These are phyloP conservation scores for Stylophora pistillata DNA, from an alignment of 64 coral and sea anemone genomes.

Conservation along the genomic window DNA sequence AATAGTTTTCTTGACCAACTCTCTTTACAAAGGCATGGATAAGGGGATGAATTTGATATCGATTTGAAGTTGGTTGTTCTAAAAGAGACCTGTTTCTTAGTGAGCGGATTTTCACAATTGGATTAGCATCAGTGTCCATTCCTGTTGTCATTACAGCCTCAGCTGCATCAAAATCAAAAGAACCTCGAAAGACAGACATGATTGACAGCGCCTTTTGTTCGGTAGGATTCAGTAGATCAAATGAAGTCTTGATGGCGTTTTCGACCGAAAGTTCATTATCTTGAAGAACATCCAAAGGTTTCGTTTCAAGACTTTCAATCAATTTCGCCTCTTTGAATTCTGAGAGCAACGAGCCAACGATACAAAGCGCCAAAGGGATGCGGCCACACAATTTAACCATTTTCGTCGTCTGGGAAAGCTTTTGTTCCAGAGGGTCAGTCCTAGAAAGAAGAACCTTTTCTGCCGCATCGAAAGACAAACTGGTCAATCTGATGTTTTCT, in stretches of 20 bases:
- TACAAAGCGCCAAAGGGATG: slow-evolving; percentile 62
- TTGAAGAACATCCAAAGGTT: slow-evolving; percentile 32
- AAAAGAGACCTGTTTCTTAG: slow-evolving; percentile 51
- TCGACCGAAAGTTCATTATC: slow-evolving; percentile 1
- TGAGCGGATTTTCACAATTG: not conserved
- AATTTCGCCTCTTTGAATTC: slow-evolving; percentile 8
- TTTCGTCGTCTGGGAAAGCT: not conserved
- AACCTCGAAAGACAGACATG: slow-evolving; percentile 52
- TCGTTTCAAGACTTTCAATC: slow-evolving; percentile 9
- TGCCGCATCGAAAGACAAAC: not conserved
- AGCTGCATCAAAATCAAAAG: slow-evolving; percentile 37
- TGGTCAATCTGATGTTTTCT: not conserved
- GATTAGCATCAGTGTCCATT: not conserved
- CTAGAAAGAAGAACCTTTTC: not conserved
- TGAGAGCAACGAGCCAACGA: slow-evolving; percentile 40
- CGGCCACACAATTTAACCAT: slow-evolving; percentile 48
- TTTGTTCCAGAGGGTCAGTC: not conserved
- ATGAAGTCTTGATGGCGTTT: slow-evolving; percentile 51
- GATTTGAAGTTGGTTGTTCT: slow-evolving; percentile 1
- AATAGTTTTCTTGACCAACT: not conserved
- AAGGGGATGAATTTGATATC: slow-evolving; percentile 55
- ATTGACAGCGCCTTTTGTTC: slow-evolving; percentile 19
- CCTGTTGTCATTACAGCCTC: not conserved
- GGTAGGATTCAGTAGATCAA: not conserved
- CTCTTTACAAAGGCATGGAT: slow-evolving; percentile 35